phyloP scores from a whole-genome alignment of 2,888 invertebrate species.

The Sphaeridia pumilis region DNA sequence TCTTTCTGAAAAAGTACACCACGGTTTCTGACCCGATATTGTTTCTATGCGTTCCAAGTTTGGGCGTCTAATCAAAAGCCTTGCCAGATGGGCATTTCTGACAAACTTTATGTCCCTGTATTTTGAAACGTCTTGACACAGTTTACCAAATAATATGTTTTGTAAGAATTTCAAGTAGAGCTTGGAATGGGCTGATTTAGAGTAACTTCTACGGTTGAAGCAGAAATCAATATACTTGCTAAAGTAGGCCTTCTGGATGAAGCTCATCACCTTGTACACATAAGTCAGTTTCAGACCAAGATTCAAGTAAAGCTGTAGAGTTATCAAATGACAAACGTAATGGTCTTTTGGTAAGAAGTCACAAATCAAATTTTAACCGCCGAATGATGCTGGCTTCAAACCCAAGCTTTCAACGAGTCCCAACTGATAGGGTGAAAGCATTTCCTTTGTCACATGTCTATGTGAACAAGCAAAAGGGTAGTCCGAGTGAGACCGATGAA shows the following conservation, averaged over 20 bases:
- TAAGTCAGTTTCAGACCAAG: neutral
- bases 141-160: neutral
- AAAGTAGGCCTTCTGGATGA: neutral
- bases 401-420: neutral
- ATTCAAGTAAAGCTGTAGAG: neutral
- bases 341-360: neutral
- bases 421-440: neutral
- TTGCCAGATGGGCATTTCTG: neutral
- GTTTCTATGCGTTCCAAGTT: neutral
- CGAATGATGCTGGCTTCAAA: neutral
- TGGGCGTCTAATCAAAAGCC: neutral
- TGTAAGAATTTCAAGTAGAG: neutral
- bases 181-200: neutral
- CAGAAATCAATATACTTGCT: neutral
- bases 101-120: neutral
- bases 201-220: neutral
- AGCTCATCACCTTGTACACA: neutral
- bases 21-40: neutral
- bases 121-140: neutral
- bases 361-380: neutral
- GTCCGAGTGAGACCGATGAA: neutral
- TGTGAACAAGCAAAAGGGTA: neutral
- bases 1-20: neutral
- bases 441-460: neutral
- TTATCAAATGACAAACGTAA: neutral